These are phyloP conservation scores for Tapirus terrestris DNA, from an alignment of 2,113 vertebrate genomes.

Conservation along the genomic window DNA sequence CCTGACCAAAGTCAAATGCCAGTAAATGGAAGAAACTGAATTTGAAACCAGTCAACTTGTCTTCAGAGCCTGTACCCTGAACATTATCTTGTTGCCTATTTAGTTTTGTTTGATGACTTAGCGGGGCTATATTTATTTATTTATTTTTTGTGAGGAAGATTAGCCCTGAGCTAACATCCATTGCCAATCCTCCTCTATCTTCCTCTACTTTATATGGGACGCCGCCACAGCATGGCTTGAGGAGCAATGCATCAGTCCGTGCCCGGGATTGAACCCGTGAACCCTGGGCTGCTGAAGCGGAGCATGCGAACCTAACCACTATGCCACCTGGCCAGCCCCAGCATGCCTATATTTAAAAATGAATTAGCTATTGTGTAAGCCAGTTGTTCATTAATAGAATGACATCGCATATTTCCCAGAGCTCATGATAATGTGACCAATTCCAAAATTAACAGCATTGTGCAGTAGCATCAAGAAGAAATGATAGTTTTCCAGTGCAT, in stretches of 20 bases:
- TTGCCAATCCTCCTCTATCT: too few relatives aligned
- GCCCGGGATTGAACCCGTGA: too few relatives aligned
- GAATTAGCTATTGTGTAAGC: background rate
- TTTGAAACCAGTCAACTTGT: background rate
- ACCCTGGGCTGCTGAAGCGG: too few relatives aligned
- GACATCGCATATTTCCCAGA: background rate
- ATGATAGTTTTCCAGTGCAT: background rate
- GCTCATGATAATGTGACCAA: background rate
- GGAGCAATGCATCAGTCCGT: too few relatives aligned
- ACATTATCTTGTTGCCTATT: background rate
- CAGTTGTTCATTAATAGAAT: background rate
- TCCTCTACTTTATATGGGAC: too few relatives aligned
- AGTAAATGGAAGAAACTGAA: background rate
- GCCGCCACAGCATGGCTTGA: too few relatives aligned
- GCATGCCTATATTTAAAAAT: constrained; percentile 1
- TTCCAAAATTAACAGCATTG: background rate
- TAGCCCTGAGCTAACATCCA: too few relatives aligned
- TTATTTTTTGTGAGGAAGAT: too few relatives aligned
- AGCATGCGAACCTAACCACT: too few relatives aligned
- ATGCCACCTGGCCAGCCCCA: too few relatives aligned
- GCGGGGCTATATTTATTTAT: too few relatives aligned
- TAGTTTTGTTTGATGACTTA: background rate
- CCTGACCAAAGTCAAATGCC: background rate
- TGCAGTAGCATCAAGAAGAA: background rate
- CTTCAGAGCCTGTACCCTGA: background rate